Base-by-base conservation (phyloP, 2,113 vertebrate species). In the Cathartes aura region DNA sequence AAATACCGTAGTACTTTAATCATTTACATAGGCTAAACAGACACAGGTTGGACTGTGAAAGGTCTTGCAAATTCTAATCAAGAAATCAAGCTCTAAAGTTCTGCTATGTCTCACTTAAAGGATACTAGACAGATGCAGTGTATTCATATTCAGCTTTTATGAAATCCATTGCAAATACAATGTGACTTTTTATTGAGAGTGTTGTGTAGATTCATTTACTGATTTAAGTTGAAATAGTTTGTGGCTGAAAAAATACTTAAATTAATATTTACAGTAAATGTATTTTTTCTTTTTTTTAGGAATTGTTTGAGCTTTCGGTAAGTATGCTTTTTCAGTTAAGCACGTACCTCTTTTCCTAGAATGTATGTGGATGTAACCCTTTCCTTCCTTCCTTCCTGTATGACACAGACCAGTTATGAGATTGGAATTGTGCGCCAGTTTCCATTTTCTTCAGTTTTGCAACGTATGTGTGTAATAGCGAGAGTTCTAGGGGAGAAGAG, bases 341-440 rank as follows among this genome's bases (percentile, higher is more conserved):
- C 60, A 23, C 27, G 13, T 72, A 78, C 30, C 32, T 94, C 15
- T 94, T 73, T 83, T 63, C 79, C 63, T 56, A 63, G 72, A 19
- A 68, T 42, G 9, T 16, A 9, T 67, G 32, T 42, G 53, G 56
- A 48, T 76, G n/a, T 93, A 72, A 95, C 47, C 20, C 43, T 90
- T 72, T 60, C 48, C 47, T 48, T 56, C 47, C 52, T 85, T 87
- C 60, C 95, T 56, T 85, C 63, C 93, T 89, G 63, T 60, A 30
- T 94, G 73, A 45, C 42, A 24, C 97, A 99, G 99, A 97, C 98
- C 9, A 92, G 98, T 71, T 99, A 99, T 79, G 99, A 99, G 96
- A 99, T 99, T 27, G 99, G 99, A 94, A 99, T 99, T 2, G 99
- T 99, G 79, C 99, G 99, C 14, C 99, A 99, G 98, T 99, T 99